Conservation (phyloP, 2,113 vertebrate genomes). For the Spheniscus mendiculus region DNA sequence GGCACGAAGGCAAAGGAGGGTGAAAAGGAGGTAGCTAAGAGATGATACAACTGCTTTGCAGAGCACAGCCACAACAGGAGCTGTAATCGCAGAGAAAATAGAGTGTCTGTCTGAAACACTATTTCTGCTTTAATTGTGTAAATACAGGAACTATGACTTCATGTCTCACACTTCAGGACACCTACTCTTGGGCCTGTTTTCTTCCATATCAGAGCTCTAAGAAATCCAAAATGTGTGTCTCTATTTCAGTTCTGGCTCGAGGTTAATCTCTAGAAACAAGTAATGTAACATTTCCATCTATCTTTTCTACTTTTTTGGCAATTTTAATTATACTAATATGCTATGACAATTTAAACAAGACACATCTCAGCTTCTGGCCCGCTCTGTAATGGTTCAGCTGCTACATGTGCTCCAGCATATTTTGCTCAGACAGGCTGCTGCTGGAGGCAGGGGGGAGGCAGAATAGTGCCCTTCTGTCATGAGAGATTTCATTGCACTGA, state of each 20-base stretch:
- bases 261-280: slow-evolving; percentile 71
- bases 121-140: slow-evolving; percentile 53
- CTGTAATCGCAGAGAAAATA: slow-evolving; percentile 46
- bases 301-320: slow-evolving; percentile 66
- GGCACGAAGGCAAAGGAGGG: not conserved
- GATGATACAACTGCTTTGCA: not conserved
- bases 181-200: not conserved
- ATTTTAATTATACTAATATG: slow-evolving; percentile 73
- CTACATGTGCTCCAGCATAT: slow-evolving; percentile 47
- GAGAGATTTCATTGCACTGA: slow-evolving; percentile 70
- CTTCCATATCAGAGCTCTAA: slow-evolving; percentile 41
- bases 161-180: not conserved
- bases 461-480: slow-evolving; percentile 66
- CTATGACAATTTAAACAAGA: slow-evolving; percentile 70
- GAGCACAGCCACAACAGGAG: not conserved
- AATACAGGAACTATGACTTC: slow-evolving; percentile 43
- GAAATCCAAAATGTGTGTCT: slow-evolving; percentile 46
- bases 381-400: slow-evolving; percentile 65
- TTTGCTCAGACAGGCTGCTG: slow-evolving; percentile 55
- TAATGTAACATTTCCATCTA: slow-evolving; percentile 72
- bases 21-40: not conserved
- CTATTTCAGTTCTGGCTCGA: slow-evolving; percentile 54
- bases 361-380: slow-evolving; percentile 61
- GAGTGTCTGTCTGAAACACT: slow-evolving; percentile 22
- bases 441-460: slow-evolving; percentile 45